phyloP scores from a whole-genome alignment of 2,113 vertebrate genomes.

The Erpornis zantholeuca region DNA sequence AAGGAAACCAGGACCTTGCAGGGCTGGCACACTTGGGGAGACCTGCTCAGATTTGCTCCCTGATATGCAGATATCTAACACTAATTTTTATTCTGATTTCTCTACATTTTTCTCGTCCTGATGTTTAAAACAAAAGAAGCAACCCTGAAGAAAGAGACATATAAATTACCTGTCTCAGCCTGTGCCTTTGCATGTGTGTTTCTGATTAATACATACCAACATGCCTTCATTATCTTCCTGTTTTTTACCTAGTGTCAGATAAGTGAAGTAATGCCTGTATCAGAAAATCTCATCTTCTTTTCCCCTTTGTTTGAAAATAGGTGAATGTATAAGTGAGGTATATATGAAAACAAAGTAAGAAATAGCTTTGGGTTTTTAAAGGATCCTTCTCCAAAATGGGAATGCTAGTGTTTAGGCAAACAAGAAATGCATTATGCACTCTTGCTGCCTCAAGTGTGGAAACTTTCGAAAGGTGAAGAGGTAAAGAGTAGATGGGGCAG shows the following conservation, averaged over 20 bases:
- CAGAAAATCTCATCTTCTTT: conserved; percentile 11
- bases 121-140: not conserved
- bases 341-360: not conserved
- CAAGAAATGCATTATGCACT: not conserved
- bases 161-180: conserved; percentile 20
- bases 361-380: not conserved
- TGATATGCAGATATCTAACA: not conserved
- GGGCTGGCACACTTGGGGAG: not conserved
- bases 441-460: not conserved
- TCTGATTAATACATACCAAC: conserved; percentile 14
- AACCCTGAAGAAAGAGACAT: not conserved
- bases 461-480: not conserved
- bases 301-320: not conserved
- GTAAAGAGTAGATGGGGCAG: not conserved
- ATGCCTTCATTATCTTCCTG: not conserved
- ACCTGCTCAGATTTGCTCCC: not conserved
- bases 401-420: not conserved
- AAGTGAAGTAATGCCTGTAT: not conserved
- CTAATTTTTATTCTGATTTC: not conserved
- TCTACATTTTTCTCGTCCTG: not conserved
- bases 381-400: not conserved
- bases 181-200: not conserved
- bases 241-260: not conserved
- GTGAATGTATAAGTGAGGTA: not conserved
- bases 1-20: not conserved